phyloP scores from a whole-genome alignment of 1,140 invertebrate species.

The Tenebrio molitor region DNA sequence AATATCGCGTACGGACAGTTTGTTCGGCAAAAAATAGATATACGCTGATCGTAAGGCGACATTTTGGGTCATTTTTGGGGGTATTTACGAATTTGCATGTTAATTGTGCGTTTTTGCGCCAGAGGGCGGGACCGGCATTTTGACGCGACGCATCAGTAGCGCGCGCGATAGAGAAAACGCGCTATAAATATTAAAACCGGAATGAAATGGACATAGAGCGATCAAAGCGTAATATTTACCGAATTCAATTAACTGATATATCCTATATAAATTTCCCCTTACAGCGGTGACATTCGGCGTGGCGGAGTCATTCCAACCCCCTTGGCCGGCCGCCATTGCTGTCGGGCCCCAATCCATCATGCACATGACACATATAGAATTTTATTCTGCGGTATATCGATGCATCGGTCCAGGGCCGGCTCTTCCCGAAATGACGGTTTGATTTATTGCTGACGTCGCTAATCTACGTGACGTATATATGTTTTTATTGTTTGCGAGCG shows the following conservation, averaged over 20 bases:
- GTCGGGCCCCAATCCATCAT: slow-evolving; percentile 63
- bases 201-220: slow-evolving; percentile 56
- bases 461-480: slow-evolving; percentile 66
- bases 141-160: slow-evolving; percentile 26
- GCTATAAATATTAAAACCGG: slow-evolving; percentile 59
- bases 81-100: slow-evolving; percentile 24
- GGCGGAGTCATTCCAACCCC: slow-evolving; percentile 28
- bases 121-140: neutral
- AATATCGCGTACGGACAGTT: slow-evolving; percentile 9
- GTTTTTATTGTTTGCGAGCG: slow-evolving; percentile 66
- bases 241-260: slow-evolving; percentile 63
- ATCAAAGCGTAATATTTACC: slow-evolving; percentile 60
- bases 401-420: slow-evolving; percentile 56
- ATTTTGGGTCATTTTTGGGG: neutral
- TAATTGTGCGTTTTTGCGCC: slow-evolving; percentile 26
- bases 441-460: slow-evolving; percentile 66
- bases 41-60: no score
- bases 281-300: slow-evolving; percentile 57
- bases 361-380: slow-evolving; percentile 62
- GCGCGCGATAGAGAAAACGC: slow-evolving; percentile 34
- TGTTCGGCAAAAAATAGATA: slow-evolving; percentile 17
- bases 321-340: slow-evolving; percentile 56
- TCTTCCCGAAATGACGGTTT: slow-evolving; percentile 63
- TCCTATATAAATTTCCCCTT: slow-evolving; percentile 60
- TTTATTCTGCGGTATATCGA: slow-evolving; percentile 65